Evolutionary conservation across 2,888 invertebrate genomes (phyloP).

Genomic region (Ophioninae sp.): DNA sequence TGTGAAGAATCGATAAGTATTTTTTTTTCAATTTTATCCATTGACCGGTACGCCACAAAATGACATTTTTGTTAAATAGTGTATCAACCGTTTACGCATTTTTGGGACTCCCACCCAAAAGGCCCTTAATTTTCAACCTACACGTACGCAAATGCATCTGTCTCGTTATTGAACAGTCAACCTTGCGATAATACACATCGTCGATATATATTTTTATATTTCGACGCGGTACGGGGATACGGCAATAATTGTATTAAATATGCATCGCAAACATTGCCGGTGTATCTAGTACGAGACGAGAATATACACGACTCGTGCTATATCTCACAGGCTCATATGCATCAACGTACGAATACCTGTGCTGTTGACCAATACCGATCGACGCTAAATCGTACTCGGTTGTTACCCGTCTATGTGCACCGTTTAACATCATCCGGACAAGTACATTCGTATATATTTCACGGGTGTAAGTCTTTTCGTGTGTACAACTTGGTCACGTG

Average conservation of each 20-base stretch:
- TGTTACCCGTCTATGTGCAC: neutral
- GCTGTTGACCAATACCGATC: neutral
- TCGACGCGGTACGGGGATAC: constrained; percentile 70
- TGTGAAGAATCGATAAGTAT: too few species aligned
- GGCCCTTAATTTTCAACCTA: too few species aligned
- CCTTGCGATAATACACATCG: constrained; percentile 66
- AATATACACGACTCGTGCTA: constrained; percentile 8
- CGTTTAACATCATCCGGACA: constrained; percentile 20
- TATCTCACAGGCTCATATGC: neutral
- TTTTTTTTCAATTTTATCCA: too few species aligned
- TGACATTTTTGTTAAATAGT: too few species aligned
- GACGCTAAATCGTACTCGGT: too few species aligned
- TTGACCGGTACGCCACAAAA: too few species aligned
- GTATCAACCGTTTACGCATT: neutral
- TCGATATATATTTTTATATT: constrained; percentile 72
- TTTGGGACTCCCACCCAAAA: too few species aligned
- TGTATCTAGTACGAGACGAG: constrained; percentile 2
- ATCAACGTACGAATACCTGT: neutral
- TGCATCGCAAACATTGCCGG: constrained; percentile 33
- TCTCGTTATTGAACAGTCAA: constrained; percentile 71
- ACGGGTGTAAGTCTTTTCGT: too few species aligned
- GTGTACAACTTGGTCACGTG: too few species aligned
- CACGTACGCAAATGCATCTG: constrained; percentile 17
- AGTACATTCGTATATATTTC: constrained; percentile 11
- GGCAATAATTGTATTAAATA: constrained; percentile 72